These are phyloP conservation scores for Sceloporus undulatus DNA, from an alignment of 2,113 vertebrate genomes.

Conservation along the genomic window DNA sequence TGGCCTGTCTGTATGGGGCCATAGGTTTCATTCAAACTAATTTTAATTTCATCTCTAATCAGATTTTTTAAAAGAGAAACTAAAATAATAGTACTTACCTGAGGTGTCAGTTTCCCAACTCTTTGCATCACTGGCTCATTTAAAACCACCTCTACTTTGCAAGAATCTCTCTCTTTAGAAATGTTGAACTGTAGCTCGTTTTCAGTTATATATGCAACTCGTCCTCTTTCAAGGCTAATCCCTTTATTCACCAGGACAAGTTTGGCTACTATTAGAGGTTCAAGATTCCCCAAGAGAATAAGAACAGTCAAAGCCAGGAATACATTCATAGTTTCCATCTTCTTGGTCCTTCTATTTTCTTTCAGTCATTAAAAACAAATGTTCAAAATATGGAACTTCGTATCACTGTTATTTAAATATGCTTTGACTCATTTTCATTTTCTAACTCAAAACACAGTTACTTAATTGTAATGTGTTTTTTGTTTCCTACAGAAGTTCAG, in stretches of 20 bases:
- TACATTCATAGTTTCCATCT: background rate
- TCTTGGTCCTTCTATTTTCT: constrained; percentile 21
- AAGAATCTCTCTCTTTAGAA: constrained; percentile 55
- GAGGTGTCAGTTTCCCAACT: constrained; percentile 72
- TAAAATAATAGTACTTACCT: constrained; percentile 53
- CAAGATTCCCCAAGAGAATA: constrained; percentile 48
- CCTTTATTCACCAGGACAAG: constrained; percentile 73
- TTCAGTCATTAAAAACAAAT: constrained; percentile 26
- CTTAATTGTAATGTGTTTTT: fast-evolving
- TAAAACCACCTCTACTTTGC: constrained; percentile 81
- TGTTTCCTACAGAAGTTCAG: background rate
- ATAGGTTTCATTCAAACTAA: background rate
- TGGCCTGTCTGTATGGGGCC: background rate
- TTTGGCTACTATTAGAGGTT: constrained; percentile 50
- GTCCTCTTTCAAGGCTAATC: constrained; percentile 70
- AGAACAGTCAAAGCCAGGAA: constrained; percentile 59
- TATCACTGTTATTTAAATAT: background rate
- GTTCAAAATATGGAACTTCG: constrained; percentile 35
- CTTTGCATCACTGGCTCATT: constrained; percentile 78
- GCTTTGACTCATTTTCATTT: constrained; percentile 40
- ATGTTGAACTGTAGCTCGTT: constrained; percentile 68
- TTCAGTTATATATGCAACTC: constrained; percentile 67
- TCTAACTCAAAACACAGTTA: constrained; percentile 44
- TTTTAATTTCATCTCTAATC: background rate
- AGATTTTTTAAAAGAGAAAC: background rate